Evolutionary conservation across 2,797 vertebrate species (phyloP), one percentile per base, ranked within the genome.

Genomic region (Phataginus tricuspis): DNA sequence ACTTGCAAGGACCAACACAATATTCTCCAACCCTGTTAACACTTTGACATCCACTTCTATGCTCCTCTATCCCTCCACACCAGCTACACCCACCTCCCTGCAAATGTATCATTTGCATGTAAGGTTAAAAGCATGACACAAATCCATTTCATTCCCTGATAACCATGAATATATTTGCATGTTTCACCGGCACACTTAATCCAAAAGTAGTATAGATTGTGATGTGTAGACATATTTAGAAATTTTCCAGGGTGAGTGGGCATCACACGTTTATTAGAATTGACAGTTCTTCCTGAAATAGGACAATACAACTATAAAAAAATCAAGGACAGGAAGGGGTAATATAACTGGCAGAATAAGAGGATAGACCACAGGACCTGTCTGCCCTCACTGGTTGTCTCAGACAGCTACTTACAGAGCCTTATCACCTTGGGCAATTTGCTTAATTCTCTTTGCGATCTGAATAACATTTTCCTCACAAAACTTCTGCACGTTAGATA

Each of bases 81-180:
- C 18, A 59, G 23, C 14, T 53, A 18, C 6, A 7, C 19, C 2
- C 2, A 42, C 25, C 6, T 84, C 12, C 12, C 21, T 4, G 4
- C 2, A 45, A 45, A 45, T 11, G 45, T 45, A 45, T 10, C 45
- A 45, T 45, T 45, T 45, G 45, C 45, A 45, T 45, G 45, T 92
- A 98, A 98, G 96, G 95, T 97, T 98, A 97, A 97, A 95, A 97
- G 83, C 96, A 42, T 93, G 96, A 97, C 90, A 84, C 4, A 97
- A 97, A 98, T 98, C 89, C 34, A 94, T 94, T 96, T 49, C 5
- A 71, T 78, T 97, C 74, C 78, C 77, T 90, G 88, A 97, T 96
- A 97, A 96, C 78, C 5, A 2, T 94, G 85, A 90, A 84, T 96
- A 90, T 83, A 98, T 98, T 97, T 98, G 95, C 96, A 98, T 97